Evolutionary conservation across 2,888 invertebrate species (phyloP), one percentile per base, ranked within the genome.

Genomic region (Xestia sexstrigata): DNA sequence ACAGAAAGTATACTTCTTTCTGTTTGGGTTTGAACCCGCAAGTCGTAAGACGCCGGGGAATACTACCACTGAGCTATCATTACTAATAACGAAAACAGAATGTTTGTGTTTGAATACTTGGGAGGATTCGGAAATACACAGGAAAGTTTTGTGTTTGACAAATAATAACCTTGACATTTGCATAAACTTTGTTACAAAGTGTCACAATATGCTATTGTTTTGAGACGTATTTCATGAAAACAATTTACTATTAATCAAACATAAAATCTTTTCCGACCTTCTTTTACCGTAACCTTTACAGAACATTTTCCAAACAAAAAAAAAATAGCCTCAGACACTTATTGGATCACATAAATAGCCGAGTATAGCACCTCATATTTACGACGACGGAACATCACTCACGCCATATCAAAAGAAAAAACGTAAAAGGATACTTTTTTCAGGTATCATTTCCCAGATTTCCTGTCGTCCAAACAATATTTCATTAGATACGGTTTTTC

Each of bases 391-490:
- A 26, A 62, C 45, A 71, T 79, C 58, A 69, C 65, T 60, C 60
- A 72, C 35, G 17, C 20, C 42, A 8, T 62, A 26, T 30, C 9
- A 35, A 69, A 47, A 47, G 30, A 67, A 39, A 76, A 60, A 77
- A 55, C 17, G 17, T 69, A 68, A 74, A 76, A 66, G 69, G 13
- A 62, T 49, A 68, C 39, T 52, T 42, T 68, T 17, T 45, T 17
- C 81, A 83, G 73, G 83, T 87, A 82, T 86, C 66, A 81, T 78
- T 76, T 74, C 30, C 47, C 74, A 76, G 73, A 84, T 86, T 77
- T 85, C 86, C 80, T 74, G 68, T 74, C 70, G 55, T 75, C 74
- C 79, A 85, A 89, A 89, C 85, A 90, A 90, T 90, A 89, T 90
- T 90, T 90, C 87, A 88, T 88, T 89, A 89, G 81, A 68, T 72